phyloP scores from a whole-genome alignment of 2,797 vertebrate species.

The Sebastes melanostomus region DNA sequence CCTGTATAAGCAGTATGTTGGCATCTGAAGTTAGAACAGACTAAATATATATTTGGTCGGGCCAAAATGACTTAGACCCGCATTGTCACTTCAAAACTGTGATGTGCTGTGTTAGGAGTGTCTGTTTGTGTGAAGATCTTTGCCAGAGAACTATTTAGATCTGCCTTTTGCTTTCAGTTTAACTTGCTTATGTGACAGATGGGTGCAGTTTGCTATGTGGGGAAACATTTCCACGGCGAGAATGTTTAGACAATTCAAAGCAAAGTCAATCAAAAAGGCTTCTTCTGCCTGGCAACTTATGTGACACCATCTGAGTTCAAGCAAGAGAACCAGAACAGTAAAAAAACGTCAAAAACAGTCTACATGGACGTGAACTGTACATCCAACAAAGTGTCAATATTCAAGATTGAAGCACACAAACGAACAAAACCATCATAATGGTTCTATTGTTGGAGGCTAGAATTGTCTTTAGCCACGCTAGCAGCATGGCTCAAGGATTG shows the following conservation, averaged over 20 bases:
- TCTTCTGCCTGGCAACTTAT: slow-evolving; percentile 10
- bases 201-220: slow-evolving; percentile 48
- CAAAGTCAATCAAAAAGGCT: slow-evolving; percentile 32
- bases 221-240: background rate
- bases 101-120: slow-evolving; percentile 41
- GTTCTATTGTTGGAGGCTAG: background rate
- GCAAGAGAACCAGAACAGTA: slow-evolving; percentile 4
- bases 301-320: slow-evolving; percentile 29
- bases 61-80: slow-evolving; percentile 18
- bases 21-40: background rate
- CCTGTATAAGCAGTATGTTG: background rate
- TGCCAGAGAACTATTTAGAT: slow-evolving; percentile 46
- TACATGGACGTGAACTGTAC: background rate
- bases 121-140: slow-evolving; percentile 45
- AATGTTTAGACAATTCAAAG: slow-evolving; percentile 53
- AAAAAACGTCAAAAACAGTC: background rate
- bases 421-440: background rate
- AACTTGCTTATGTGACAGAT: slow-evolving; percentile 61
- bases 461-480: background rate
- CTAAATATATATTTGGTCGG: background rate
- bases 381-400: background rate
- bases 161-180: slow-evolving; percentile 57
- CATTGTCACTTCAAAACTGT: slow-evolving; percentile 34
- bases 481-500: background rate
- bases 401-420: background rate